Evolutionary conservation across 2,797 vertebrate genomes (phyloP), one percentile per base, ranked within the genome.

Genomic region (Clamator glandarius): DNA sequence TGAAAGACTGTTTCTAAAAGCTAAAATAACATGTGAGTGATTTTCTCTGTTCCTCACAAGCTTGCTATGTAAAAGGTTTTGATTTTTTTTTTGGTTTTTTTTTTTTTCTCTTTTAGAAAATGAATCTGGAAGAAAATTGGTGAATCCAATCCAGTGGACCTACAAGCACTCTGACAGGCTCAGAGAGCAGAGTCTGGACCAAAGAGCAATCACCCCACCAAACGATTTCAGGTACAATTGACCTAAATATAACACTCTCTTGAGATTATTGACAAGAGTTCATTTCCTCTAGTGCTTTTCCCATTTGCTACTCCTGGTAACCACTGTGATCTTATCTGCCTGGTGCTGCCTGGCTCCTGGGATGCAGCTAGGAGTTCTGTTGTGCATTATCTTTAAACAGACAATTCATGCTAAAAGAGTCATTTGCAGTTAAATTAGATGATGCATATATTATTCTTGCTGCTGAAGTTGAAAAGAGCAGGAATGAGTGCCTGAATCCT

Each of bases 161-260:
- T 96, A 97, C 96, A 77, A 91, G 96, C 95, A 84, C 86, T 90
- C 97, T 91, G 93, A 96, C 95, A 94, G 95, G 94, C 96, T 96
- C 93, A 97, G 96, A 98, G 97, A 97, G 97, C 96, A 96, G 97
- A 97, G 95, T 97, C 97, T 96, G 98, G 98, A 98, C 97, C 97
- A 97, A 97, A 98, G 98, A 98, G 95, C 96, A 97, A 97, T 97
- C 97, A 98, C 96, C 95, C 97, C 96, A 88, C 96, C 95, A 90
- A 97, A 98, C 94, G 91, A 97, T 97, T 98, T 98, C 99, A 99
- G 99, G 99, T 99, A 98, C 95, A 94, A 94, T 92, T 95, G 87
- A 93, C 91, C 86, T 96, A 97, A 96, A 97, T 96, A 90, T 95
- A 93, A 73, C 90, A 78, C 76, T 76, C 89, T 89, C 75, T 72